Percentiles rank a stretch among this genome's conserved stretches.
phyloP scores from a whole-genome alignment of 2,113 vertebrate species.

The Phalacrocorax pelagicus region DNA sequence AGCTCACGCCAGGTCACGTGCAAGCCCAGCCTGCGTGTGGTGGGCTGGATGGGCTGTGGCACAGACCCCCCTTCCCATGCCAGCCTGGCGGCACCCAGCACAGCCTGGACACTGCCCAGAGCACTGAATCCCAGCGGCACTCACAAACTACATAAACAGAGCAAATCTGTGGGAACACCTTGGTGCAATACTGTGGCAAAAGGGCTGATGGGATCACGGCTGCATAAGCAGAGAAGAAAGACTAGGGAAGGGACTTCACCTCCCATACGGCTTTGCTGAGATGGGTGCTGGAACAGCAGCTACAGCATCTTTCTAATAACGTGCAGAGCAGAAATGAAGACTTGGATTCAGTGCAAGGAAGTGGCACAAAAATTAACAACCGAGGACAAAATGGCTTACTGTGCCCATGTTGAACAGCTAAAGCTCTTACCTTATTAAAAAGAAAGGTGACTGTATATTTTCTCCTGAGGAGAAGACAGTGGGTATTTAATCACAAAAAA shows the following conservation, averaged over 20 bases:
- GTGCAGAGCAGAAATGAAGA: background rate
- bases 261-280: background rate
- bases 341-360: background rate
- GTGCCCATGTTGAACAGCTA: background rate
- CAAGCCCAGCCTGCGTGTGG: background rate
- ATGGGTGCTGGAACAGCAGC: background rate
- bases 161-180: background rate
- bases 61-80: background rate
- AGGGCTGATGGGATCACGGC: background rate
- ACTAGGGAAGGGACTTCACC: background rate
- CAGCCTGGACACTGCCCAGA: background rate
- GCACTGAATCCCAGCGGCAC: background rate
- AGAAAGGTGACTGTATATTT: background rate
- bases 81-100: background rate
- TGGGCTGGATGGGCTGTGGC: background rate
- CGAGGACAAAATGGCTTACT: background rate
- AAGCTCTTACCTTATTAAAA: background rate
- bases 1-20: accelerated
- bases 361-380: background rate
- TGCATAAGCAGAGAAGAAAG: background rate
- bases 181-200: background rate
- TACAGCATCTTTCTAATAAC: background rate
- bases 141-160: accelerated
- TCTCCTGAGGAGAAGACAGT: background rate
- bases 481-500: background rate